Evolutionary conservation across 2,888 invertebrate genomes (phyloP).

Genomic region (Drosophila mettleri): DNA sequence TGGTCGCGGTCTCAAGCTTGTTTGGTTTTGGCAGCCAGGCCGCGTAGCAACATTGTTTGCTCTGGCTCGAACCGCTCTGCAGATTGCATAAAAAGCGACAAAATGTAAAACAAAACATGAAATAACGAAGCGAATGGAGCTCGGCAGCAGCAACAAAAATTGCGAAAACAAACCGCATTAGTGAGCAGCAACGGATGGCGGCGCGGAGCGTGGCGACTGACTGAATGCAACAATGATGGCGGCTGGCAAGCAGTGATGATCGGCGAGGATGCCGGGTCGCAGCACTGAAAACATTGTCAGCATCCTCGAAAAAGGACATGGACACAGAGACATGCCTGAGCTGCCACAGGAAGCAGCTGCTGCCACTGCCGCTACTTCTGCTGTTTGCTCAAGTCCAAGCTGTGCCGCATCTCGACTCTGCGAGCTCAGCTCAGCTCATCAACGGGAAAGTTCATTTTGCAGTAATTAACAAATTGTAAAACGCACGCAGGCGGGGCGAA

Average conservation of each 20-base stretch:
- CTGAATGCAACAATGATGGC: conserved; percentile 68
- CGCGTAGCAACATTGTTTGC: conserved; percentile 77
- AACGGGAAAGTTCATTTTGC: conserved; percentile 71
- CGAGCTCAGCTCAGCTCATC: conserved; percentile 20
- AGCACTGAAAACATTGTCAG: conserved; percentile 65
- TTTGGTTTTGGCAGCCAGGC: conserved; percentile 70
- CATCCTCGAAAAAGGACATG: conserved; percentile 15
- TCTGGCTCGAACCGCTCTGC: conserved; percentile 31
- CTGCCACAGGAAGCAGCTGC: conserved; percentile 61
- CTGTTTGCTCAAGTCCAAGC: conserved; percentile 59
- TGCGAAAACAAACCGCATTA: conserved; percentile 77
- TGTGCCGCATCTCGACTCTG: conserved; percentile 13
- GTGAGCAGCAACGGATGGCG: conserved; percentile 30
- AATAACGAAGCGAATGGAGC: conserved; percentile 70
- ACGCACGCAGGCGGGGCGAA: conserved; percentile 31
- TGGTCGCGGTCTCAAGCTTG: conserved; percentile 67
- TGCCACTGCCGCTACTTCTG: conserved; percentile 41
- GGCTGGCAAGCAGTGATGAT: conserved; percentile 59
- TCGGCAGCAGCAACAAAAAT: conserved; percentile 43
- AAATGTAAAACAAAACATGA: conserved; percentile 69
- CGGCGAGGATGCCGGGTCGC: conserved; percentile 34
- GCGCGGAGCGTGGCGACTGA: conserved; percentile 20
- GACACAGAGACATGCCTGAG: conserved; percentile 25
- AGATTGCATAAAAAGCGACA: conserved; percentile 58
- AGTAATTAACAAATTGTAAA: conserved; percentile 79